phyloP scores from a whole-genome alignment of 2,113 vertebrate species.

The Limanda limanda region DNA sequence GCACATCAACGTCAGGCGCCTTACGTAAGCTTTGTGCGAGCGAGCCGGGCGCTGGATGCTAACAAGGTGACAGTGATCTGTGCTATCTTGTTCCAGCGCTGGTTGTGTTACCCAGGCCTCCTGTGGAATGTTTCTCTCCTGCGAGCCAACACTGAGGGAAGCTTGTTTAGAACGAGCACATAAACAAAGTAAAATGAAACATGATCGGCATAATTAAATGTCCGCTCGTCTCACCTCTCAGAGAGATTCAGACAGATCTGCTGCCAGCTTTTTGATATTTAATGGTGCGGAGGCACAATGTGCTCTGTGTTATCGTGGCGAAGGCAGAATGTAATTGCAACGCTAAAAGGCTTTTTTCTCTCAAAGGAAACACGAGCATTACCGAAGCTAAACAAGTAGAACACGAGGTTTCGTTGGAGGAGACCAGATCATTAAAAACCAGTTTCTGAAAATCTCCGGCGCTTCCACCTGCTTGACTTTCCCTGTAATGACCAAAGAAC shows the following conservation, averaged over 20 bases:
- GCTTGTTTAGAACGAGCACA: constrained; percentile 36
- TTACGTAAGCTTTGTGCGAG: constrained; percentile 59
- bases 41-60: constrained; percentile 33
- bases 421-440: constrained; percentile 48
- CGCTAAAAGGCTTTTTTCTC: constrained; percentile 35
- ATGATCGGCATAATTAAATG: constrained; percentile 50
- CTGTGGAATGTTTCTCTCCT: constrained; percentile 33
- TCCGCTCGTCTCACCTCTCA: constrained; percentile 32
- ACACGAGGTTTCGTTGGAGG: constrained; percentile 31
- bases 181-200: constrained; percentile 65
- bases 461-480: constrained; percentile 52
- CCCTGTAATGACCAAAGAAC: constrained; percentile 55
- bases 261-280: constrained; percentile 51
- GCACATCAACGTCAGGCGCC: constrained; percentile 51
- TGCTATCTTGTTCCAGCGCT: constrained; percentile 63
- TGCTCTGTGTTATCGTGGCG: constrained; percentile 47
- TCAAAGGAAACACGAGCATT: constrained; percentile 47
- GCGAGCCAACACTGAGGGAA: constrained; percentile 24
- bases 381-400: constrained; percentile 44
- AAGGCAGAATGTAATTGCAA: constrained; percentile 41
- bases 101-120: constrained; percentile 56
- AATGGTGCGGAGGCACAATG: constrained; percentile 46
- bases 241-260: constrained; percentile 32
- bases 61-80: constrained; percentile 62
- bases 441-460: constrained; percentile 2